Evolutionary conservation across 2,797 vertebrate genomes (phyloP).

Genomic region (Crocodylus rhombifer): DNA sequence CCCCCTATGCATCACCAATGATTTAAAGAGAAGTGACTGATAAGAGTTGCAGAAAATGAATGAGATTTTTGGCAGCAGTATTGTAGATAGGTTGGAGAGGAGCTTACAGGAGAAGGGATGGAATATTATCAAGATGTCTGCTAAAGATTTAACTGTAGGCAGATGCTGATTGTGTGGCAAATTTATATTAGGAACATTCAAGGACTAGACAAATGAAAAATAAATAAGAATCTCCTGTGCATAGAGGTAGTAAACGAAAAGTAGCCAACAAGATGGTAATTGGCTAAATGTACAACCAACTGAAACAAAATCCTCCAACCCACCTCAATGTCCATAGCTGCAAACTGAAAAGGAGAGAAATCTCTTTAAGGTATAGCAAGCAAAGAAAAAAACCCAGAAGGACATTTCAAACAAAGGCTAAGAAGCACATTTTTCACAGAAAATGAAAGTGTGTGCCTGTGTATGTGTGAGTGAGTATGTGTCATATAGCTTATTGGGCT

Average conservation of each 20-base stretch:
- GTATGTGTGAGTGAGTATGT: neutral
- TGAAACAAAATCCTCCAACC: neutral
- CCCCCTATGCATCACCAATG: too few species aligned
- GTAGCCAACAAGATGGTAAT: neutral
- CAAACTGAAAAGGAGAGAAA: neutral
- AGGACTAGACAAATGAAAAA: neutral
- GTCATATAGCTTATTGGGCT: too few species aligned
- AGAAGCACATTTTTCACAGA: neutral
- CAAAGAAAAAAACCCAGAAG: neutral
- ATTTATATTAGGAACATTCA: neutral
- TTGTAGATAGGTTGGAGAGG: neutral
- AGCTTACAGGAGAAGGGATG: neutral
- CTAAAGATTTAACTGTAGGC: neutral
- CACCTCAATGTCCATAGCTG: neutral
- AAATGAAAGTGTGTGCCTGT: neutral
- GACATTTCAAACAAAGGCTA: neutral
- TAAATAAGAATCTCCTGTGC: neutral
- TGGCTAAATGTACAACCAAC: neutral
- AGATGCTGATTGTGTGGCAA: neutral
- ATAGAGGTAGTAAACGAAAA: neutral
- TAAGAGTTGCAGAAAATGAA: neutral
- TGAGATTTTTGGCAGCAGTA: neutral
- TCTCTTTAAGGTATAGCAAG: neutral
- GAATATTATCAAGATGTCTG: neutral
- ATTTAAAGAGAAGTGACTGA: neutral